Conservation (phyloP, 2,888 invertebrate genomes). For the Rhagophthalmus giganteus region DNA sequence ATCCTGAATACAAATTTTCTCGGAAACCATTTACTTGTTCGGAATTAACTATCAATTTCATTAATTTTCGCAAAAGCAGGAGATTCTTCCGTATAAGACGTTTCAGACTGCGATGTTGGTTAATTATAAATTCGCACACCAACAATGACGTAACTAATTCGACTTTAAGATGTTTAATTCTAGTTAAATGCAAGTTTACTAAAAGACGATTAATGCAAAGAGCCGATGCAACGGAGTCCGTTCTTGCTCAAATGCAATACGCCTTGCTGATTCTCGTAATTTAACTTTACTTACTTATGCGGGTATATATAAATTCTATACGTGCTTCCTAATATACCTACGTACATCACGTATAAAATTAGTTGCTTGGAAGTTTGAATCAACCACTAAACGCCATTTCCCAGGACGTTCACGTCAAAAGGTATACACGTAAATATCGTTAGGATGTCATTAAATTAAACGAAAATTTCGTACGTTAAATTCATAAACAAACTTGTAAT, state of each 20-base stretch:
- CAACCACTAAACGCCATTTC: constrained; percentile 21
- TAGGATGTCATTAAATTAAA: constrained; percentile 7
- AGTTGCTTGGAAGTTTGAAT: constrained; percentile 22
- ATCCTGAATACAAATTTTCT: not conserved
- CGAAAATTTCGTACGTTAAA: too few species aligned
- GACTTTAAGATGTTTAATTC: constrained; percentile 30
- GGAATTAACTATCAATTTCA: constrained; percentile 3
- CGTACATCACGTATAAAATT: constrained; percentile 25
- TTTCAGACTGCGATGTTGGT: not conserved
- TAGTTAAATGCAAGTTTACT: constrained; percentile 35
- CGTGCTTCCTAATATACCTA: constrained; percentile 8
- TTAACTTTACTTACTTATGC: constrained; percentile 27
- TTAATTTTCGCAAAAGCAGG: constrained; percentile 4
- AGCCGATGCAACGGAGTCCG: constrained; percentile 28
- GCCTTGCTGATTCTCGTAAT: constrained; percentile 30
- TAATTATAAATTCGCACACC: constrained; percentile 9
- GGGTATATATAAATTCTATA: too few species aligned
- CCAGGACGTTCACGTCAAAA: constrained; percentile 19
- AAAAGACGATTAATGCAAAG: constrained; percentile 23
- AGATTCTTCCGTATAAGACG: not conserved
- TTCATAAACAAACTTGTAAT: too few species aligned
- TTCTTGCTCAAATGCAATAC: constrained; percentile 29
- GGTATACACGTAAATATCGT: constrained; percentile 11
- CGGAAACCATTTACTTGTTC: not conserved
- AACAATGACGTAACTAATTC: constrained; percentile 18